Evolutionary conservation across 2,888 invertebrate genomes (phyloP), one percentile per base, ranked within the genome.

Genomic region (Acleris cristana): DNA sequence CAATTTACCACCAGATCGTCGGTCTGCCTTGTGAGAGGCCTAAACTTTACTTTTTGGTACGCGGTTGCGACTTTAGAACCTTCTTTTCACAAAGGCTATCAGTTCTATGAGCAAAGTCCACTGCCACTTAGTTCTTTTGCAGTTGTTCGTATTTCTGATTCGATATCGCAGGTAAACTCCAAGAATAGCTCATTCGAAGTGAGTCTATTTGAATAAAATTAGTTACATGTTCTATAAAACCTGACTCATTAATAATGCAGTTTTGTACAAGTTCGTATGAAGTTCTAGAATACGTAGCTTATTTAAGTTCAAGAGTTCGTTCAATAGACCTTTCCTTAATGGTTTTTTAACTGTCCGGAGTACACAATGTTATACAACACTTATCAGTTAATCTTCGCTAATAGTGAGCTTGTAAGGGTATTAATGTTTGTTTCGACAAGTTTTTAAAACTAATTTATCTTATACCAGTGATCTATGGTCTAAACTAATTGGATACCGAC

Each of bases 251-350:
- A n/a, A 6, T 7, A 16, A 7, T n/a, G 48, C 48, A 48, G 16
- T 18, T 48, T n/a, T 7, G 18, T 48, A n/a, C 7, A 18, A 48
- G 56, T 56, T 21, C 19, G 14, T 23, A 12, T 26, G 59, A 34
- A 59, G 30, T 51, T 21, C 34, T 48, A 53, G 26, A 54, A 62
- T 54, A 62, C 30, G 51, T 23, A 19, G 19, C 21, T 54, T 57
- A 40, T 23, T 51, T 21, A 30, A 65, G 59, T 60, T 60, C 55
- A 60, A 55, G 49, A n/a, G 59, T 65, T 58, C 48, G 23, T 30
- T 59, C 64, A 65, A 54, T 23, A 54, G 53, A 8, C 45, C 51
- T 48, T 45, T 53, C 5, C n/a, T 62, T 64, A 65, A 64, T 58
- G 53, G 53, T 54, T 53, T 59, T 65, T 48, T 59, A 65, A 65